Evolutionary conservation across 2,888 invertebrate genomes (phyloP), one percentile per base, ranked within the genome.

Genomic region (Calameuta pallipes): DNA sequence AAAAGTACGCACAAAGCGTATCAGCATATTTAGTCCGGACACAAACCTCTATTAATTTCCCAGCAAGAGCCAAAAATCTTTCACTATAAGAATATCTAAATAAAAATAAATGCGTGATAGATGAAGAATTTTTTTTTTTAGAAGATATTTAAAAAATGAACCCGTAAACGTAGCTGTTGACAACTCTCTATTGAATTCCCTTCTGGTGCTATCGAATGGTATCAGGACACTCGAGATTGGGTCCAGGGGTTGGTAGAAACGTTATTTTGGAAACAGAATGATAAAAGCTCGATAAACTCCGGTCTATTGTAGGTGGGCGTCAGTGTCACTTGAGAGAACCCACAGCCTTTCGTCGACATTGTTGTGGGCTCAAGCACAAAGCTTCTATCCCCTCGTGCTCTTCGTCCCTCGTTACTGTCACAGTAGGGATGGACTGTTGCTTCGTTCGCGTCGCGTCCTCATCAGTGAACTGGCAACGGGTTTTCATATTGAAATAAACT

Each of bases 251-350:
- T 41, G 41, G 41, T 41, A 41, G 30, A 70, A 70, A 23, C 30
- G 84, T 84, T 87, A 84, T 85, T 86, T 86, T 80, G 82, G 80
- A 83, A 85, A 82, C 80, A 78, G 80, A 87, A 85, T 87, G 85
- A 89, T 88, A 88, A 89, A 89, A 87, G 87, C 84, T 81, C 86
- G 86, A 88, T 89, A 88, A 88, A 86, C 83, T 84, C 83, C 77
- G 75, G 79, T 80, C 82, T 80, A 83, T 87, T 87, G 83, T 85
- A 77, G 83, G 82, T 76, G 82, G 79, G 84, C 83, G 84, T 82
- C 83, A 84, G 82, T 82, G 81, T 84, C 83, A 81, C 80, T 84
- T 79, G 77, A 78, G 77, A 80, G 75, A 71, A 11, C n/a, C 33
- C 70, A 30, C 70, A 30, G 30, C 70, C 70, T 70, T 30, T 30